phyloP scores from a whole-genome alignment of 1,140 invertebrate genomes.

The Carposina sasakii region DNA sequence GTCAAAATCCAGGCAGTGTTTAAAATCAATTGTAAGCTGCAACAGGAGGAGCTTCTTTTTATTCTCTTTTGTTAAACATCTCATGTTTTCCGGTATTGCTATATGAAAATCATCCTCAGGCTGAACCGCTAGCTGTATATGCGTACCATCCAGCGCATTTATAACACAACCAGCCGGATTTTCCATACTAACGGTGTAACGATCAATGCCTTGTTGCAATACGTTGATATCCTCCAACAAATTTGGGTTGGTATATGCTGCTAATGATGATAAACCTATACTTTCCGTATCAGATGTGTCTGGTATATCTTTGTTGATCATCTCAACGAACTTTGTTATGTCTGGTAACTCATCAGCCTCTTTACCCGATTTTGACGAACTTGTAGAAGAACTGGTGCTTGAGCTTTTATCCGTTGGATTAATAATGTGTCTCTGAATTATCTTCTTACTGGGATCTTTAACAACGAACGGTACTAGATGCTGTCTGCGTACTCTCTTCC shows the following conservation, averaged over 20 bases:
- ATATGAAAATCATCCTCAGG: conserved; percentile 39
- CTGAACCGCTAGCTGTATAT: conserved; percentile 24
- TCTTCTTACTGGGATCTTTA: conserved; percentile 4
- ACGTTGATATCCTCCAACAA: not conserved
- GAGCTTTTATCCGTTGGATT: too few species aligned
- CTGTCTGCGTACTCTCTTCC: conserved; percentile 6
- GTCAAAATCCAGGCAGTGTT: conserved; percentile 35
- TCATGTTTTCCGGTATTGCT: conserved; percentile 31
- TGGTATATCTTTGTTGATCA: not conserved
- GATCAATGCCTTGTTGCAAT: not conserved
- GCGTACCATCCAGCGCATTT: conserved; percentile 27
- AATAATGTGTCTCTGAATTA: conserved; percentile 20
- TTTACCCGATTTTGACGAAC: too few species aligned
- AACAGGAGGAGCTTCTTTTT: conserved; percentile 31
- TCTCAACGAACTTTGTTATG: not conserved
- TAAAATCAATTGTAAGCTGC: conserved; percentile 44
- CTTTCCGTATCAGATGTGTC: not conserved
- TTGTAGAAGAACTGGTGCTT: too few species aligned
- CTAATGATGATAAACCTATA: not conserved
- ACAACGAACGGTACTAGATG: conserved; percentile 20
- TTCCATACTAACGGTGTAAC: not conserved
- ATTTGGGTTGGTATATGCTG: not conserved
- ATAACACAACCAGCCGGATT: conserved; percentile 1
- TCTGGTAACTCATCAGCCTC: not conserved
- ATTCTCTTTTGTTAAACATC: conserved; percentile 18